Evolutionary conservation across 1,140 invertebrate genomes (phyloP), one percentile per base, ranked within the genome.

Genomic region (Panonychus citri): DNA sequence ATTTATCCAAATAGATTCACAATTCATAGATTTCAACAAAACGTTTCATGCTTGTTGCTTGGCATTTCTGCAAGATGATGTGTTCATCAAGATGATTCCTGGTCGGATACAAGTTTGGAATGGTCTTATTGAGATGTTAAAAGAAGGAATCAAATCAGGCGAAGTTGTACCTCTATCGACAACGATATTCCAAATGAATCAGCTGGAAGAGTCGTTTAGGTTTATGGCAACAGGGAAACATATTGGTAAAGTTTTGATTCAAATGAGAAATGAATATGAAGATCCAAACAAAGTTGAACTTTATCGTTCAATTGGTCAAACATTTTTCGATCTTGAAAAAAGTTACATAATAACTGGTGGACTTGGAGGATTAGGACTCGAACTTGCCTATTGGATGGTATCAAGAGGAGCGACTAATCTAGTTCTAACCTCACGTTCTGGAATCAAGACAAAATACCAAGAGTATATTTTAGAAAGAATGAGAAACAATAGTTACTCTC

Each of bases 171-270:
- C 90, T 1, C 69, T 96, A 5, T 80, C 81, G 1, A 71, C 76
- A 8, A 85, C 81, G 1, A 79, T 88, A 0, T 96, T 86, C 66
- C 71, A 75, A 19, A 80, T 83, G 62, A 76, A 81, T 58, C 80
- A 91, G 70, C 76, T 87, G n/a, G 89, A 95, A 69, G 81, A 86
- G 67, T 88, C 87, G 3, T 94, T 94, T 74, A 74, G 79, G 60
- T 95, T 78, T 66, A 94, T 96, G 86, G 89, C 88, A n/a, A 81
- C 83, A 1, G 90, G 90, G 39, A 90, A 88, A 72, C 90, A 96
- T 69, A 90, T 94, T 59, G 91, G 91, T 62, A 96, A 95, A 75
- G 89, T 96, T 17, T 39, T 76, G 2, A 65, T 76, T 27, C 67
- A 75, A 65, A 70, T 76, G 55, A 17, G 54, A 42, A 25, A 43